Evolutionary conservation across 1,140 invertebrate species (phyloP), one percentile per base, ranked within the genome.

Genomic region (Meloidogyne hapla): DNA sequence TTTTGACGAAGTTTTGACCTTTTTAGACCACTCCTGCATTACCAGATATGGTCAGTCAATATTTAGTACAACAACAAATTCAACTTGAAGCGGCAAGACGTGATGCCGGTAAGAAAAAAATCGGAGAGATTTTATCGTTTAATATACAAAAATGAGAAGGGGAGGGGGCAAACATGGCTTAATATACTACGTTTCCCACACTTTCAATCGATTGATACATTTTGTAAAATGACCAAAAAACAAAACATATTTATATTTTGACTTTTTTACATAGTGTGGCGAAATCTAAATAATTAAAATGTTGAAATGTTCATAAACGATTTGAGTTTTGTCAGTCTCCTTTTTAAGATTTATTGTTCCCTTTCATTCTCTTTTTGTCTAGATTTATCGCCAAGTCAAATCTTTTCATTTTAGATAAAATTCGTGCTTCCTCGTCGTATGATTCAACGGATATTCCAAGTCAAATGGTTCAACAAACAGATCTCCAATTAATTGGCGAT

Each of bases 1-100:
- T 63, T 61, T 13, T 21, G 8, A 68, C 8, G 1, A 25, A 21
- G 12, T 25, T 56, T 62, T 23, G 18, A 12, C 21, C 15, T 61
- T 42, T 75, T 26, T 25, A 62, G 33, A 3, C 6, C 26, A 18
- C 40, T 25, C 26, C 12, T 12, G 5, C 40, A 3, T 56, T 70
- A 26, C 65, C 62, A 26, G 18, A 40, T 75, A 68, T 68, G 21
- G 63, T 75, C 21, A 56, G 25, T 21, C 64, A 68, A 21, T 75
- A 68, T 56, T 62, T 75, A 8, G 74, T 68, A n/a, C 74, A 75
- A 28, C 64, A 75, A 65, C 63, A 75, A 45, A 75, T 70, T 28
- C 74, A 75, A n/a, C 67, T 75, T 65, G 40, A 73, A 63, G 71
- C 71, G 15, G 71, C 71, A 10, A 56, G 69, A 10, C 40, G 63